Evolutionary conservation across 2,888 invertebrate genomes (phyloP).

Genomic region (Drosophila barbarae): DNA sequence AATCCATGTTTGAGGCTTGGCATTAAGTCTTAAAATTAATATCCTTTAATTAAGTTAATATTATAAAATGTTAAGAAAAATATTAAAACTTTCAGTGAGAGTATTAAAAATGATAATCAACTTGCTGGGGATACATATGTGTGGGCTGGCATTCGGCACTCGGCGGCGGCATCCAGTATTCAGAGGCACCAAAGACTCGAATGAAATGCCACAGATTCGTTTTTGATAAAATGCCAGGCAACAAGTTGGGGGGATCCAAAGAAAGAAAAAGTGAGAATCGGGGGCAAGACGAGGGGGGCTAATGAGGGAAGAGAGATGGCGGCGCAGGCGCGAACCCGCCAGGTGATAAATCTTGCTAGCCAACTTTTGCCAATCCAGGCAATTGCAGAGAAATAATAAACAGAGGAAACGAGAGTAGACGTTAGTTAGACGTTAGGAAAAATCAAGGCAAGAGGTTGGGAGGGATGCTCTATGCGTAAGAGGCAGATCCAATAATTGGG

Average conservation of each 20-base stretch:
- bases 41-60: not conserved
- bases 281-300: constrained; percentile 10
- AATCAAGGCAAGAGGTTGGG: constrained; percentile 4
- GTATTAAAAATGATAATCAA: constrained; percentile 24
- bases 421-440: constrained; percentile 4
- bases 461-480: constrained; percentile 25
- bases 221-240: constrained; percentile 68
- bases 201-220: constrained; percentile 71
- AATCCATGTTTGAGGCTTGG: no score
- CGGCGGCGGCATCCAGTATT: constrained; percentile 27
- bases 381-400: constrained; percentile 14
- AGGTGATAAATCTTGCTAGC: constrained; percentile 25
- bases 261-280: constrained; percentile 63
- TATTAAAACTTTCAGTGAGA: not conserved
- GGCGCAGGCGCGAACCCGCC: constrained; percentile 12
- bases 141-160: constrained; percentile 50
- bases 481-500: constrained; percentile 55
- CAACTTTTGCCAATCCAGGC: constrained; percentile 24
- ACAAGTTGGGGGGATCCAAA: constrained; percentile 60
- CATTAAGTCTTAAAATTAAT: not conserved
- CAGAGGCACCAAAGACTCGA: constrained; percentile 34
- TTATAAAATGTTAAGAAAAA: no score
- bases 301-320: constrained; percentile 12
- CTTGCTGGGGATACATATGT: constrained; percentile 53
- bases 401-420: constrained; percentile 24